phyloP scores from a whole-genome alignment of 2,113 vertebrate species.

The Vombatus ursinus region DNA sequence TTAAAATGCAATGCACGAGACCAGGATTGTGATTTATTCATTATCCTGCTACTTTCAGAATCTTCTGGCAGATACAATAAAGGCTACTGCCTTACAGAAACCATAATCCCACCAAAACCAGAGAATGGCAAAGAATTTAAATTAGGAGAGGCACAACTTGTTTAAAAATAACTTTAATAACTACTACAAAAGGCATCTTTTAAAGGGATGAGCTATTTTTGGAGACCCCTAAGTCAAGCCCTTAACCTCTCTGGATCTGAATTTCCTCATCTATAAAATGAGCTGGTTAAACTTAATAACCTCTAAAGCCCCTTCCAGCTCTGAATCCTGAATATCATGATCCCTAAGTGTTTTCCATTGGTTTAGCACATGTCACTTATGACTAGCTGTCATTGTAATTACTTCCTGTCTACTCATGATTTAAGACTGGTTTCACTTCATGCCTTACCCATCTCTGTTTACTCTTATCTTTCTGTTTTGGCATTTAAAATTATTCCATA shows the following conservation, averaged over 20 bases:
- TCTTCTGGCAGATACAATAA: neutral
- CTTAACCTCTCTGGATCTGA: neutral
- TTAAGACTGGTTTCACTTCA: neutral
- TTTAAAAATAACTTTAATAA: slow-evolving; percentile 2
- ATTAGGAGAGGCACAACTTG: neutral
- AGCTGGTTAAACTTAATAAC: neutral
- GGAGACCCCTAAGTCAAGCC: neutral
- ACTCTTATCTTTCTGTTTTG: neutral
- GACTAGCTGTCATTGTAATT: neutral
- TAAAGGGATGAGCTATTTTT: neutral
- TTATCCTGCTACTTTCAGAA: neutral
- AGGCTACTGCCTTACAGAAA: neutral
- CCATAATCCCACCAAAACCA: neutral
- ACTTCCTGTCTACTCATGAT: neutral
- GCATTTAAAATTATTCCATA: neutral
- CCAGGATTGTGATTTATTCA: neutral
- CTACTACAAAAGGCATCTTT: neutral
- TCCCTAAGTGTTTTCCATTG: neutral
- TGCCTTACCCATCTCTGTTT: neutral
- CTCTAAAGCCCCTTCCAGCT: neutral
- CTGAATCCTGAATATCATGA: neutral
- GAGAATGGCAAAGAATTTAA: slow-evolving; percentile 26
- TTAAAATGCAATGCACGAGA: neutral
- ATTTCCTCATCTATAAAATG: neutral
- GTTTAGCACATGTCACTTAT: neutral